These are phyloP conservation scores for Odontamblyopus rebecca DNA, from an alignment of 2,797 vertebrate species.

Conservation along the genomic window DNA sequence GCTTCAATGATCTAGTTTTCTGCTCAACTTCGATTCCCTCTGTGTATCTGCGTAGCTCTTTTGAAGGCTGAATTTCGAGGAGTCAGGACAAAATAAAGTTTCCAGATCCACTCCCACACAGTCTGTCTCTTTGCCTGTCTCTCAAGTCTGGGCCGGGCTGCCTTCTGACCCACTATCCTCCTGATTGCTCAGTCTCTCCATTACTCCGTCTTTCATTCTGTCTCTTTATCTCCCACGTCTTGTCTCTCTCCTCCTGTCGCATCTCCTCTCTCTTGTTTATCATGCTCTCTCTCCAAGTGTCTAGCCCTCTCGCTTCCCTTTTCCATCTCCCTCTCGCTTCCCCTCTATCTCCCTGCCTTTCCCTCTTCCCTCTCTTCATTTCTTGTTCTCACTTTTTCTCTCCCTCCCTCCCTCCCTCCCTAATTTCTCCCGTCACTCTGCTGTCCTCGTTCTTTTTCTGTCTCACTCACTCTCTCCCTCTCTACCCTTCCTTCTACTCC, in stretches of 20 bases:
- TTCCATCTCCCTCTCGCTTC: background rate
- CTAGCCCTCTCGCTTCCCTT: background rate
- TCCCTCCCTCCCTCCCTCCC: no score
- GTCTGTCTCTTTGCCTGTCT: conserved; percentile 58
- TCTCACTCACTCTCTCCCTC: background rate
- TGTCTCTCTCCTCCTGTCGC: background rate
- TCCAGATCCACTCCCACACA: conserved; percentile 47
- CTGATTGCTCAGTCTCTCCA: conserved; percentile 53
- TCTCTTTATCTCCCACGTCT: conserved; percentile 22
- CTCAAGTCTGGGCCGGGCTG: conserved; percentile 54
- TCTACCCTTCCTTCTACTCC: background rate
- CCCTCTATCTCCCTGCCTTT: background rate
- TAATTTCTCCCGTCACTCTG: no score
- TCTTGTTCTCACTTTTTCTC: no score
- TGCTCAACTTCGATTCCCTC: background rate
- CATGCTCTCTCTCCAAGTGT: conserved; percentile 3
- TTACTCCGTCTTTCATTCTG: conserved; percentile 11
- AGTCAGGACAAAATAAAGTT: conserved; percentile 53
- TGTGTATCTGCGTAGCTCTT: conserved; percentile 7
- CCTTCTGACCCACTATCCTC: conserved; percentile 62
- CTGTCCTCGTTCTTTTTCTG: background rate
- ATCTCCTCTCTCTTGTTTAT: background rate
- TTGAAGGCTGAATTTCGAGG: conserved; percentile 47
- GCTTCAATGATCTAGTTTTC: background rate
- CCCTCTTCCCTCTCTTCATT: conserved; percentile 7